phyloP scores from a whole-genome alignment of 1,140 invertebrate genomes.

The Zaprionus nigranus region DNA sequence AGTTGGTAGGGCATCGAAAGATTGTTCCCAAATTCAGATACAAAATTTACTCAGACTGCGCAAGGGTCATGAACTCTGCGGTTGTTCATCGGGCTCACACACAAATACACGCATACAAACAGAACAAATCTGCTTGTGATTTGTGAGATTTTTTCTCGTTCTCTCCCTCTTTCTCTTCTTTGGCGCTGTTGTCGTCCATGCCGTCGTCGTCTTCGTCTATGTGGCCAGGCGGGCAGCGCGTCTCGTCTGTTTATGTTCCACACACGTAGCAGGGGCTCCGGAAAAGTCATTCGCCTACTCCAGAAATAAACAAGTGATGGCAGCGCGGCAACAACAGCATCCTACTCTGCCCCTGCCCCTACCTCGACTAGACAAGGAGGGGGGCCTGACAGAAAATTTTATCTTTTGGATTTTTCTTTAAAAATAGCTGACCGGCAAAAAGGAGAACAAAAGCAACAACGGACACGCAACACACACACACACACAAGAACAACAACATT shows the following conservation, averaged over 20 bases:
- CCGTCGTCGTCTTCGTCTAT: slow-evolving; percentile 10
- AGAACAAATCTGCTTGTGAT: slow-evolving; percentile 25
- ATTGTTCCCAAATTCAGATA: slow-evolving; percentile 24
- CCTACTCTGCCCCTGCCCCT: neutral
- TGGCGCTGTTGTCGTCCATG: neutral
- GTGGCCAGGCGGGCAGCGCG: slow-evolving; percentile 29
- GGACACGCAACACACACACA: neutral
- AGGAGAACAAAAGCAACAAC: slow-evolving; percentile 25
- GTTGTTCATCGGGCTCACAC: slow-evolving; percentile 19
- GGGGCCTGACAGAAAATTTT: slow-evolving; percentile 52
- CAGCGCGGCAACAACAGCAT: slow-evolving; percentile 43
- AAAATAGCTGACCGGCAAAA: slow-evolving; percentile 60
- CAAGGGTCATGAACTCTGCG: slow-evolving; percentile 72
- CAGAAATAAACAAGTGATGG: slow-evolving; percentile 73
- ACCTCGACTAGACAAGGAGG: slow-evolving; percentile 21
- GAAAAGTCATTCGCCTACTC: slow-evolving; percentile 80
- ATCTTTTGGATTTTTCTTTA: slow-evolving; percentile 68
- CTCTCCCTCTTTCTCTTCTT: neutral
- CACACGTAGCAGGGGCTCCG: slow-evolving; percentile 69
- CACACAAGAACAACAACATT: slow-evolving; percentile 11
- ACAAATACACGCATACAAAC: neutral
- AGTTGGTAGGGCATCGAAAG: neutral
- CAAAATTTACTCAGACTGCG: slow-evolving; percentile 11
- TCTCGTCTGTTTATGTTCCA: slow-evolving; percentile 68
- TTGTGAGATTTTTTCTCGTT: slow-evolving; percentile 29